Evolutionary conservation across 2,797 vertebrate genomes (phyloP).

Genomic region (Pipistrellus kuhlii): DNA sequence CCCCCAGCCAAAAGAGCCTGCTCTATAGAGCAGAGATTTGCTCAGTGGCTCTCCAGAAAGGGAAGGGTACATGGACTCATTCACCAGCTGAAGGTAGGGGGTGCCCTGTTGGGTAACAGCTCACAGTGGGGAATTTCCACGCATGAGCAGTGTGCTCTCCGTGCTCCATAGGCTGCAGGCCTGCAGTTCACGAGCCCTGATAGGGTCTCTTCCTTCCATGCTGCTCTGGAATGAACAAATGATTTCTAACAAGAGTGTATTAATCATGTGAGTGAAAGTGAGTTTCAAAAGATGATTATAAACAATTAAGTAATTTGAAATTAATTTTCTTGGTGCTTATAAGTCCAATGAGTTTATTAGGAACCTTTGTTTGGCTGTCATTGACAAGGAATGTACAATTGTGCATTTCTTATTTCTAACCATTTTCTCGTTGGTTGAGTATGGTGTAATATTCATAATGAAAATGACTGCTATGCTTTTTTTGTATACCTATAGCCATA

Average conservation of each 20-base stretch:
- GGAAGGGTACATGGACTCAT: slow-evolving; percentile 34
- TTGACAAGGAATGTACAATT: slow-evolving; percentile 37
- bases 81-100: slow-evolving; percentile 49
- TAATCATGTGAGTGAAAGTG: slow-evolving; percentile 59
- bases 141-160: not conserved
- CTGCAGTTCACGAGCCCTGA: slow-evolving; percentile 23
- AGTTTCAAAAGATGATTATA: slow-evolving; percentile 50
- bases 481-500: not conserved
- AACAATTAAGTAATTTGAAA: slow-evolving; percentile 64
- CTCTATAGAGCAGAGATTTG: slow-evolving; percentile 60
- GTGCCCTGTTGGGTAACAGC: slow-evolving; percentile 32
- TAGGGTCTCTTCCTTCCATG: slow-evolving; percentile 46
- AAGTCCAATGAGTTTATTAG: slow-evolving; percentile 56
- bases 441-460: slow-evolving; percentile 12
- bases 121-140: not conserved
- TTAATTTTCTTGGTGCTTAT: slow-evolving; percentile 59
- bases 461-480: not conserved
- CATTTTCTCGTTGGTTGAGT: slow-evolving; percentile 42
- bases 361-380: slow-evolving; percentile 17
- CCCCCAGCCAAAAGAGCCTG: not conserved
- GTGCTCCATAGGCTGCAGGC: not conserved
- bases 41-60: slow-evolving; percentile 64
- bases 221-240: slow-evolving; percentile 50
- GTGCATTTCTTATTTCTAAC: slow-evolving; percentile 26
- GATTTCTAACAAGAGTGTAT: slow-evolving; percentile 26